phyloP scores from a whole-genome alignment of 2,113 vertebrate genomes.

The Xiphias gladius region DNA sequence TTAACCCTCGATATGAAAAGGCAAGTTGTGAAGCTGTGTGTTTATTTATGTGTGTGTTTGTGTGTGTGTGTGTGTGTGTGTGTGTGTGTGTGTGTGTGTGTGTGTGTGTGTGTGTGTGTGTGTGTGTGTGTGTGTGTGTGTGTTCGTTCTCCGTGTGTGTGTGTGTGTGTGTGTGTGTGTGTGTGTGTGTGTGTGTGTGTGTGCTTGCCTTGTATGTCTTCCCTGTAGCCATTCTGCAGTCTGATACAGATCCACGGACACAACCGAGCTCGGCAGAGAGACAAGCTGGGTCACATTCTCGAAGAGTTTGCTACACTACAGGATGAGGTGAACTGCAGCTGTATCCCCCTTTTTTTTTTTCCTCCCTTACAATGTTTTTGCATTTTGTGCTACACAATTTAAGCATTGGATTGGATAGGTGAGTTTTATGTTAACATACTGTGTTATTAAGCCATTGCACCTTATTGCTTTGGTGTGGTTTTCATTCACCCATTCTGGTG shows the following conservation, averaged over 20 bases:
- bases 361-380: neutral
- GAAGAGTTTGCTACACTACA: slow-evolving; percentile 98
- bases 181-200: slow-evolving; percentile 1
- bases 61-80: neutral
- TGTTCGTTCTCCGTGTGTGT: neutral
- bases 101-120: neutral
- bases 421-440: neutral
- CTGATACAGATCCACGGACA: slow-evolving; percentile 99
- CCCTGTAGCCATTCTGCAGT: slow-evolving; percentile 95
- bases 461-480: neutral
- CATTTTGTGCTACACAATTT: neutral
- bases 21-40: neutral
- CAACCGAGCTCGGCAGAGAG: slow-evolving; percentile 97
- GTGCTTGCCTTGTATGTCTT: slow-evolving; percentile 11
- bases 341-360: neutral
- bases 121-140: neutral
- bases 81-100: neutral
- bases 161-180: neutral
- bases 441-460: neutral
- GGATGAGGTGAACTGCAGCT: slow-evolving; percentile 89
- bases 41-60: neutral
- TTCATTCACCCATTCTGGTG: neutral
- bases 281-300: slow-evolving; percentile 98
- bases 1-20: neutral
- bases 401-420: neutral